Conservation (phyloP, 2,888 invertebrate genomes). For the Notodonta ziczac region DNA sequence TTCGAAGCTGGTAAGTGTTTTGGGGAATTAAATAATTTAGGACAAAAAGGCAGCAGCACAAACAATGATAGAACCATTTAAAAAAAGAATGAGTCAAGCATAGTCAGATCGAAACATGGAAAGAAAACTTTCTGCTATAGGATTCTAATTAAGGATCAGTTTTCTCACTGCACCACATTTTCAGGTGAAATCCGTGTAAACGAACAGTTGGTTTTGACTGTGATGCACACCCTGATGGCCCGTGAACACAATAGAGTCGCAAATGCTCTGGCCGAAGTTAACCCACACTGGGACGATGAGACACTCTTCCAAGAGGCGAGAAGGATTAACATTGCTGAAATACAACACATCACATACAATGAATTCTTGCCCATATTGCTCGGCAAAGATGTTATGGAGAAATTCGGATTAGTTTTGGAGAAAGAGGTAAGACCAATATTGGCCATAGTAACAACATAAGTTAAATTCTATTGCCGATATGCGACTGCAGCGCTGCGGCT, state of each 20-base stretch:
- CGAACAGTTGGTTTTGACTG: conserved; percentile 94
- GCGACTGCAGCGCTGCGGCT: too few relatives aligned
- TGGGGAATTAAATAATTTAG: background rate
- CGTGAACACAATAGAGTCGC: conserved; percentile 96
- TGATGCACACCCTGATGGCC: conserved; percentile 96
- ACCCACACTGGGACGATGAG: conserved; percentile 97
- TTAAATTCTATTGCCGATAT: too few relatives aligned
- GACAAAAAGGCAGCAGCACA: too few relatives aligned
- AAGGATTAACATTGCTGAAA: conserved; percentile 92
- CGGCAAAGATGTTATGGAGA: conserved; percentile 96
- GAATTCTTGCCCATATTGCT: conserved; percentile 95
- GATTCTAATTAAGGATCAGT: too few relatives aligned
- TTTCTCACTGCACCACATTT: conserved; percentile 23
- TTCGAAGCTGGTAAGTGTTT: conserved; percentile 92
- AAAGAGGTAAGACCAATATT: conserved; percentile 85
- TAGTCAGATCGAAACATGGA: too few relatives aligned
- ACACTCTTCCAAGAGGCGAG: conserved; percentile 94
- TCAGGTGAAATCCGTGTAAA: conserved; percentile 95
- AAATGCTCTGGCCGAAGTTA: conserved; percentile 89
- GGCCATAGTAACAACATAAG: background rate
- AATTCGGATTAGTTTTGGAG: conserved; percentile 92
- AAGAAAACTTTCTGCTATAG: too few relatives aligned
- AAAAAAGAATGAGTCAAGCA: too few relatives aligned
- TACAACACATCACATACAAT: conserved; percentile 95
- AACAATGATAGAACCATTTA: too few relatives aligned